Conservation (phyloP, 2,797 vertebrate genomes). For the Tokudaia muenninki region DNA sequence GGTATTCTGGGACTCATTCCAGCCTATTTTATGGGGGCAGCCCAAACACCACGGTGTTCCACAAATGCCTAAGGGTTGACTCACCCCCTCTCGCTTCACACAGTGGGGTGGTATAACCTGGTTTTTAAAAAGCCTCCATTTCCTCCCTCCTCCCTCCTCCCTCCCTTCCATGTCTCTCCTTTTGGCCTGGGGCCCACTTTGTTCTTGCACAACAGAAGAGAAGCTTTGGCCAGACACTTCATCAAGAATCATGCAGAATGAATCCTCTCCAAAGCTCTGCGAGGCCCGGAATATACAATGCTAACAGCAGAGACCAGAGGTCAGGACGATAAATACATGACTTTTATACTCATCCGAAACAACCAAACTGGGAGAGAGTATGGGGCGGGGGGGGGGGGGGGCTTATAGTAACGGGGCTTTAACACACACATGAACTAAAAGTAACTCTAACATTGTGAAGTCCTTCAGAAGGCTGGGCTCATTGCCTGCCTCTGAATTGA, state of each 20-base stretch:
- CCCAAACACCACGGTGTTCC: slow-evolving; percentile 27
- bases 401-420: not conserved
- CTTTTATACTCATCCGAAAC: slow-evolving; percentile 10
- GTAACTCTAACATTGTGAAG: not conserved
- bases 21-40: slow-evolving; percentile 48
- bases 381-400: not conserved
- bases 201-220: not conserved
- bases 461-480: not conserved
- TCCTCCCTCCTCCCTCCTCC: too few relatives aligned
- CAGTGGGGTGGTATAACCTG: slow-evolving; percentile 4
- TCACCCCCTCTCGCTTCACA: not conserved
- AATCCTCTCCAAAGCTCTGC: not conserved
- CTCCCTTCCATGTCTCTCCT: not conserved
- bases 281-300: not conserved
- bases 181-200: not conserved
- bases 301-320: not conserved
- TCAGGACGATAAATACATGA: not conserved
- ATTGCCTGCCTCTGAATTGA: not conserved
- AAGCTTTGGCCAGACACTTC: not conserved
- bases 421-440: slow-evolving; percentile 25
- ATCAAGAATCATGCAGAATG: not conserved
- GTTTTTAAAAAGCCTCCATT: not conserved
- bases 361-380: not conserved
- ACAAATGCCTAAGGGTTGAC: slow-evolving; percentile 40
- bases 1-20: slow-evolving; percentile 67